Evolutionary conservation across 2,113 vertebrate species (phyloP).

Genomic region (Hippocampus abdominalis): DNA sequence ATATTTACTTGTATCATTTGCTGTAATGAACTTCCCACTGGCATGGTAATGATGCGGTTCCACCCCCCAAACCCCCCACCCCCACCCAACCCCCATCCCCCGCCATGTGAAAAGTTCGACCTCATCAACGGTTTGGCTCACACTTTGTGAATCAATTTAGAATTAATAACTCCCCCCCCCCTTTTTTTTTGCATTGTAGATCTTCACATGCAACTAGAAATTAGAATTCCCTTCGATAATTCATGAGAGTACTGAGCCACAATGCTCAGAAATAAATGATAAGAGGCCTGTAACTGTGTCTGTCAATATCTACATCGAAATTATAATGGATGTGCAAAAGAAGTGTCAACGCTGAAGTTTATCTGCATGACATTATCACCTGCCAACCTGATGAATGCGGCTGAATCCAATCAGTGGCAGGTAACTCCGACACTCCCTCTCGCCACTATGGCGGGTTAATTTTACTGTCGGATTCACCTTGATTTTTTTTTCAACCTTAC

Average conservation of each 20-base stretch:
- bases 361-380: too few relatives aligned
- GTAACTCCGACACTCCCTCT: too few relatives aligned
- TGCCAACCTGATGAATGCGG: too few relatives aligned
- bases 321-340: too few relatives aligned
- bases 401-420: too few relatives aligned
- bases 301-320: too few relatives aligned
- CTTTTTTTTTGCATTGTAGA: not conserved
- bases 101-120: conserved; percentile 3
- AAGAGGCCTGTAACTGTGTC: not conserved
- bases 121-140: conserved; percentile 38
- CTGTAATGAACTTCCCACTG: conserved; percentile 29
- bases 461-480: too few relatives aligned
- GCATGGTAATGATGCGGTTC: conserved; percentile 16
- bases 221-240: not conserved
- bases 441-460: too few relatives aligned
- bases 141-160: conserved; percentile 49
- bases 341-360: too few relatives aligned
- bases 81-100: not conserved
- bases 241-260: not conserved
- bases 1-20: conserved; percentile 27
- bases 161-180: conserved; percentile 29
- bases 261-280: not conserved
- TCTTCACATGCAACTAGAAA: not conserved
- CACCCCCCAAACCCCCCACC: not conserved
- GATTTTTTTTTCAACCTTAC: too few relatives aligned